Percentiles rank a stretch among this genome's conserved stretches.
Evolutionary conservation across 2,888 invertebrate genomes (phyloP).

Genomic region (Trichopoda pennipes): DNA sequence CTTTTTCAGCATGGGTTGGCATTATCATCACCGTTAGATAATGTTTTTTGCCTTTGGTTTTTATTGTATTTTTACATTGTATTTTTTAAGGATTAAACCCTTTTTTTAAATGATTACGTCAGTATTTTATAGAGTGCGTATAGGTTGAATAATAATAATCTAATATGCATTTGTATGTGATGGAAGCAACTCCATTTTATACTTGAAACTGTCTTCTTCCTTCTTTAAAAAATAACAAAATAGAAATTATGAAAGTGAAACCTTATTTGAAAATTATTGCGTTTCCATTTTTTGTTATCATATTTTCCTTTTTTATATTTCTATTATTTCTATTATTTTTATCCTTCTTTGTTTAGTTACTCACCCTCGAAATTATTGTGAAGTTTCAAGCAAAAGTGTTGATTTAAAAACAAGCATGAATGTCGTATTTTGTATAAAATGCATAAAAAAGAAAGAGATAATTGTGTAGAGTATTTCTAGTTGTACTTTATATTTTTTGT

Average conservation of each 20-base stretch:
- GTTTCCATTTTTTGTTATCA: background rate
- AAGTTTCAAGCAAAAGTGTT: background rate
- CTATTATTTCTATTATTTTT: background rate
- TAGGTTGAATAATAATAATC: background rate
- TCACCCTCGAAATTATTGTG: conserved; percentile 17
- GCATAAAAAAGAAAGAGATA: no score
- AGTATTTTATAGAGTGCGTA: background rate
- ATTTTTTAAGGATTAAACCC: background rate
- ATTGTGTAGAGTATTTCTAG: no score
- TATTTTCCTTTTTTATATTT: background rate
- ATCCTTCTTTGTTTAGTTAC: conserved; percentile 12
- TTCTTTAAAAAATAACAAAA: background rate
- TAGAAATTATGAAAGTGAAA: background rate
- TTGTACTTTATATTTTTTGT: no score
- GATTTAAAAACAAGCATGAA: no score
- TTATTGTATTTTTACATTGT: background rate
- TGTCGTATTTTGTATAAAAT: no score
- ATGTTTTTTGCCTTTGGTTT: background rate
- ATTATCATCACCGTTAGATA: background rate
- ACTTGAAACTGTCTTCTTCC: background rate
- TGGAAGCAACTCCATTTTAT: background rate
- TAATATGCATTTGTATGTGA: background rate
- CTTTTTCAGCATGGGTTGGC: background rate
- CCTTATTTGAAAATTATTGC: background rate
- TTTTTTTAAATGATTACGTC: background rate